These are phyloP conservation scores for Microtus montanus DNA, from an alignment of 2,113 vertebrate species.

Conservation along the genomic window DNA sequence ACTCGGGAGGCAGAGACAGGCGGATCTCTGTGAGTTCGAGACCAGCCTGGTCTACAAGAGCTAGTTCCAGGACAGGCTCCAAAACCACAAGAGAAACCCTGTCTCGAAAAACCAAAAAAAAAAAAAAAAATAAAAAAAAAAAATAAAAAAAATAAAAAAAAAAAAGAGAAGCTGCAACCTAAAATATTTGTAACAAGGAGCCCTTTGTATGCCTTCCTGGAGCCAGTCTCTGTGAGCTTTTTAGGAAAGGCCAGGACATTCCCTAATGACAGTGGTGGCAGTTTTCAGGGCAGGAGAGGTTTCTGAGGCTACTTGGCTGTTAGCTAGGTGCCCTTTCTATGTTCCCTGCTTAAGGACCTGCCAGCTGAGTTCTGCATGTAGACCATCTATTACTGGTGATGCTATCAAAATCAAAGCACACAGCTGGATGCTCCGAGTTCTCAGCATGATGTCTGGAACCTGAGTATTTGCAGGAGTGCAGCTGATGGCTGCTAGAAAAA, in stretches of 20 bases:
- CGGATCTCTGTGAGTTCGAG: too few relatives aligned
- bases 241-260: not conserved
- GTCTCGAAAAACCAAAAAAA: too few relatives aligned
- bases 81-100: too few relatives aligned
- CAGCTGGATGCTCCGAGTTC: slow-evolving; percentile 69
- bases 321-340: not conserved
- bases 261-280: not conserved
- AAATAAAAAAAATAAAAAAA: too few relatives aligned
- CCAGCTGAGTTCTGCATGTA: not conserved
- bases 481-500: slow-evolving; percentile 75
- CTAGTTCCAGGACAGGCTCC: too few relatives aligned
- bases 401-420: slow-evolving; percentile 62
- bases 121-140: too few relatives aligned
- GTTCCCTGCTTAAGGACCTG: not conserved
- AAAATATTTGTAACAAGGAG: not conserved
- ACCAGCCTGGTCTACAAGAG: too few relatives aligned
- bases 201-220: not conserved
- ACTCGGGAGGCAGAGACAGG: too few relatives aligned
- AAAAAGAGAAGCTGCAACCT: not conserved
- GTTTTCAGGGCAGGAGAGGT: not conserved
- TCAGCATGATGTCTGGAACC: slow-evolving; percentile 75
- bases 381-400: slow-evolving; percentile 32
- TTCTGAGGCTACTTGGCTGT: not conserved
- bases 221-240: not conserved
- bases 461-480: slow-evolving; percentile 71